Evolutionary conservation across 1,140 invertebrate species (phyloP).

Genomic region (Phymorhynchus buccinoides): DNA sequence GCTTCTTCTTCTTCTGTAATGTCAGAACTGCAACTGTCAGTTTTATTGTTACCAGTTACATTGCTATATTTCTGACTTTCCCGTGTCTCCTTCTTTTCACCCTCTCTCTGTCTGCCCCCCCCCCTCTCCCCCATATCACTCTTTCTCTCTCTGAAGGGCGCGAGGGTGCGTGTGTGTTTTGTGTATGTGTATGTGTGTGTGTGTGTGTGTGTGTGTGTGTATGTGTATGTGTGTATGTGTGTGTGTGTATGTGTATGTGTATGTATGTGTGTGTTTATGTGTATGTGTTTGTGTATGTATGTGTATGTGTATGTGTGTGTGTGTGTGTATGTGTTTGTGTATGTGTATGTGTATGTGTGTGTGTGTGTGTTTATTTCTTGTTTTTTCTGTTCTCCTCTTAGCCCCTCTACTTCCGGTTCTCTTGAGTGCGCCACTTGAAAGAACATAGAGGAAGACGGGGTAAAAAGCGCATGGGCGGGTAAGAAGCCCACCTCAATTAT

Average conservation of each 20-base stretch:
- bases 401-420: too few species aligned
- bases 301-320: background rate
- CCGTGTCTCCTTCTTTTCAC: background rate
- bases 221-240: constrained; percentile 4
- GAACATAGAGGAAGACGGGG: too few species aligned
- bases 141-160: background rate
- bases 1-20: background rate
- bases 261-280: constrained; percentile 22
- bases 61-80: background rate
- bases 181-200: constrained; percentile 7
- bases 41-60: background rate
- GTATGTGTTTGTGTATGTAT: constrained; percentile 21
- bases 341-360: constrained; percentile 10
- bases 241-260: constrained; percentile 19
- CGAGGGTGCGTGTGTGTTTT: background rate
- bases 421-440: too few species aligned
- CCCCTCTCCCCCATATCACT: background rate
- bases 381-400: too few species aligned
- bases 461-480: too few species aligned
- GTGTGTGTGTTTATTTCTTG: background rate
- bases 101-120: background rate
- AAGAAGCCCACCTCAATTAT: too few species aligned
- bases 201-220: background rate
- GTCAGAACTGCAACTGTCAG: background rate
- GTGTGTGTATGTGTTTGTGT: constrained; percentile 19